These are phyloP conservation scores for Denticeps clupeoides DNA, from an alignment of 2,797 vertebrate species.

Conservation along the genomic window DNA sequence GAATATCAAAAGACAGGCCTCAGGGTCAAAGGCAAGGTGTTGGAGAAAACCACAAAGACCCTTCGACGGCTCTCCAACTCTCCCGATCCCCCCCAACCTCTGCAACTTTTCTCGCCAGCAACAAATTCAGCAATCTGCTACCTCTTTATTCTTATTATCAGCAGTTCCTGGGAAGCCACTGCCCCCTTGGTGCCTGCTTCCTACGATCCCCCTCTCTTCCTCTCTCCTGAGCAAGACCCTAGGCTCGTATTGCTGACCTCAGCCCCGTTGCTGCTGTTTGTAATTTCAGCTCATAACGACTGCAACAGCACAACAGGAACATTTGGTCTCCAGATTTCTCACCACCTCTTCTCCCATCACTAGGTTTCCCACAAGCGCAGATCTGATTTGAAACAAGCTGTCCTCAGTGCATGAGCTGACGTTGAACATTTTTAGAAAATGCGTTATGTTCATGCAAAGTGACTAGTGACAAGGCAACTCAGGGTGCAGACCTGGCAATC, in stretches of 20 bases:
- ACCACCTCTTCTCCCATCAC: conserved; percentile 6
- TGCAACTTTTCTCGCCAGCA: too few relatives aligned
- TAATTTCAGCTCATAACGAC: conserved; percentile 19
- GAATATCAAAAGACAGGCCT: not conserved
- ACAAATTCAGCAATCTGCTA: too few relatives aligned
- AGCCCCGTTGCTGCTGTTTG: conserved; percentile 15
- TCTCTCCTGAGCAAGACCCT: not conserved
- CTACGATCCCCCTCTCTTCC: not conserved
- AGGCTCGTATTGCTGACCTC: conserved; percentile 12
- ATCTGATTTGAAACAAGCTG: too few relatives aligned
- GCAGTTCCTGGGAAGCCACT: too few relatives aligned
- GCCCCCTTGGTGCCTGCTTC: not conserved
- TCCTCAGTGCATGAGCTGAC: too few relatives aligned
- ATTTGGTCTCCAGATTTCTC: conserved; percentile 31
- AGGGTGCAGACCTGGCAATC: too few relatives aligned
- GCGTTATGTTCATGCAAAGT: too few relatives aligned
- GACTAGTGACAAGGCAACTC: too few relatives aligned
- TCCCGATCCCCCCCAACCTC: not conserved
- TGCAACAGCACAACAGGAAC: conserved; percentile 13
- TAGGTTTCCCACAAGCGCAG: not conserved
- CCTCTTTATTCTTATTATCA: too few relatives aligned
- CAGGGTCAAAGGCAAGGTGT: too few relatives aligned
- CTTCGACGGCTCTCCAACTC: not conserved
- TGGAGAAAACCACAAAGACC: too few relatives aligned
- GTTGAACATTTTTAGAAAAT: too few relatives aligned